Evolutionary conservation across 2,888 invertebrate species (phyloP), one percentile per base, ranked within the genome.

Genomic region (Agonopterix alstromeriana): DNA sequence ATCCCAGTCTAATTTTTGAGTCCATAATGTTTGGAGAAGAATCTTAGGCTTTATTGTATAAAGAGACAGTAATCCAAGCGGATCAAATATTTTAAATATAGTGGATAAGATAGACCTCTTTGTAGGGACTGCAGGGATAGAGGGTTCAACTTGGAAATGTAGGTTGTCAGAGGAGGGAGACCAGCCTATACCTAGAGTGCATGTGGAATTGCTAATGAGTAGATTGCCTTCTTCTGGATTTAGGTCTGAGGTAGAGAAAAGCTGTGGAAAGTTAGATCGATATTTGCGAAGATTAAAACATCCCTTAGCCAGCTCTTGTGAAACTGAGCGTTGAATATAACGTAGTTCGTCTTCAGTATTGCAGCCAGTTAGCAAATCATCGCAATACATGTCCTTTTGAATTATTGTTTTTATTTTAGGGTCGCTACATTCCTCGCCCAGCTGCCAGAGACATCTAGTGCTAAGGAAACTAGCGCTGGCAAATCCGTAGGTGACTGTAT

Each of bases 21-120:
- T 35, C 53, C 51, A 53, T 35, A 53, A 38, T 3, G 14, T 44
- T 36, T 53, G 53, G 11, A 54, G 10, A 3, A 54, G 9, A 8
- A 52, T 50, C 49, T 54, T 54, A 35, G 52, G 50, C 10, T 43
- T 44, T 8, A 54, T 52, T 40, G 50, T 54, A 36, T 50, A 54
- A 17, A 44, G 36, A 35, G 45, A 43, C 38, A 54, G 50, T 4
- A 50, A 43, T 3, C 49, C 54, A 5, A 52, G 38, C 2, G 50
- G 53, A 35, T 53, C 53, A 42, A 52, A 53, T 2, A 53, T 55
- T 45, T 48, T 50, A 17, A 49, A 53, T 5, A 45, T 36, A 3
- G 35, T 9, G 9, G 53, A 53, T 8, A 53, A 1, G 3, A 53
- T 54, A 1, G 38, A 41, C 9, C 56, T 12, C 41, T 58, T 55